Percentiles rank a stretch among this genome's conserved stretches.
These are phyloP conservation scores for Ennomos quercinarius DNA, from an alignment of 2,888 invertebrate genomes.

Conservation along the genomic window DNA sequence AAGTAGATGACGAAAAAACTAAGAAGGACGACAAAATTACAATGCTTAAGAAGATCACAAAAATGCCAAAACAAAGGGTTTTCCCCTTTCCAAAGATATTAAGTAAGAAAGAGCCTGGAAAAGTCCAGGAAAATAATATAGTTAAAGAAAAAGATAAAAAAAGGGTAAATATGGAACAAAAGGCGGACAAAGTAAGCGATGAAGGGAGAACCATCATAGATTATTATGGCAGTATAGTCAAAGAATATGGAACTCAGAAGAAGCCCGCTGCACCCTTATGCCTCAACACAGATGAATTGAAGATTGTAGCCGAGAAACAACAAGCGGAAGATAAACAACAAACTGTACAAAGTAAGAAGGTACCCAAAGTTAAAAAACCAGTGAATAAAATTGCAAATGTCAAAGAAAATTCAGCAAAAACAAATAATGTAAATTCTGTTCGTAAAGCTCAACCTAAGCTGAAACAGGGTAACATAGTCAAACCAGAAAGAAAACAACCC, in stretches of 20 bases:
- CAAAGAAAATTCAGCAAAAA: slow-evolving; percentile 44
- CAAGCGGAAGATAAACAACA: slow-evolving; percentile 59
- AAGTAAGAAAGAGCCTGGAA: slow-evolving; percentile 68
- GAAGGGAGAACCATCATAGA: slow-evolving; percentile 90
- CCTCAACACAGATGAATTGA: slow-evolving; percentile 87
- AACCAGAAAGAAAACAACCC: slow-evolving; percentile 29
- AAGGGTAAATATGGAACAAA: slow-evolving; percentile 53
- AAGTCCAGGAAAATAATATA: slow-evolving; percentile 46
- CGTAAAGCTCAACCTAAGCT: slow-evolving; percentile 45
- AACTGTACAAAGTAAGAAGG: slow-evolving; percentile 51
- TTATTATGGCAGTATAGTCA: slow-evolving; percentile 92
- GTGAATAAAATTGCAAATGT: slow-evolving; percentile 49
- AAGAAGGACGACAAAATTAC: slow-evolving; percentile 72
- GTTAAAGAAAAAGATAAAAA: slow-evolving; percentile 44
- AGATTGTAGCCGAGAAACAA: slow-evolving; percentile 84
- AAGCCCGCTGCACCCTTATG: slow-evolving; percentile 82
- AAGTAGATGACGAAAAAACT: slow-evolving; percentile 48
- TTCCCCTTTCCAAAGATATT: slow-evolving; percentile 71
- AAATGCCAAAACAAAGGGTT: slow-evolving; percentile 70
- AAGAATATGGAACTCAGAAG: slow-evolving; percentile 87
- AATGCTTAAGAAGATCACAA: slow-evolving; percentile 75
- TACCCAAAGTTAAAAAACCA: slow-evolving; percentile 50
- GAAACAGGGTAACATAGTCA: slow-evolving; percentile 34
- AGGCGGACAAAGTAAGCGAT: slow-evolving; percentile 80
- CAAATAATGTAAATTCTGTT: slow-evolving; percentile 47